Percentiles rank a stretch among this genome's conserved stretches.
Evolutionary conservation across 2,797 vertebrate species (phyloP).

Genomic region (Megalops cyprinoides): DNA sequence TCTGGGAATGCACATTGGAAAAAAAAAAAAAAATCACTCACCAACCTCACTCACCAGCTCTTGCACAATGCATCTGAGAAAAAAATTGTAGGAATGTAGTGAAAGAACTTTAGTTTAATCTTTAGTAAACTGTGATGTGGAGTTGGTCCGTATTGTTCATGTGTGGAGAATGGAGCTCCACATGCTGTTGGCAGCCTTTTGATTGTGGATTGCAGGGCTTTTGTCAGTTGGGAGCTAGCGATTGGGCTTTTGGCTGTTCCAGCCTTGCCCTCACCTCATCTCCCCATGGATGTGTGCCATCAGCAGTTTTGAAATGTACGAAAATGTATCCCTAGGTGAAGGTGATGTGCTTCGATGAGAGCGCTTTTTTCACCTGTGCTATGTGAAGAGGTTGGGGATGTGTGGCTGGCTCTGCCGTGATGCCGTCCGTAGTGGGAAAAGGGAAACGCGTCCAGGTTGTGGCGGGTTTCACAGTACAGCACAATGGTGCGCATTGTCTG

Average conservation of each 20-base stretch:
- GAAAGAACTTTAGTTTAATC: neutral
- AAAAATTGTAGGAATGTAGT: no score
- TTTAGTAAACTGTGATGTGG: neutral
- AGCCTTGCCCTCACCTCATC: neutral
- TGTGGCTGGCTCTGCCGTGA: neutral
- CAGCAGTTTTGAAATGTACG: neutral
- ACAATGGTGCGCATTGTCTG: slow-evolving; percentile 24
- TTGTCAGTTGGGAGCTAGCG: no score
- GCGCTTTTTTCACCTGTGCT: neutral
- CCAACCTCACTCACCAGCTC: no score
- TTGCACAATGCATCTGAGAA: no score
- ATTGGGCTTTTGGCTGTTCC: neutral
- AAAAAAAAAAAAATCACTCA: neutral
- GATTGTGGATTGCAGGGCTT: no score
- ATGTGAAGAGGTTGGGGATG: neutral
- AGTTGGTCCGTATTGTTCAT: neutral
- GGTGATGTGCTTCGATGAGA: neutral
- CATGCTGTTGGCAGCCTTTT: neutral
- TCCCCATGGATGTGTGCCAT: neutral
- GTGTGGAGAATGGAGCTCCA: neutral
- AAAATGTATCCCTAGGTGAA: neutral
- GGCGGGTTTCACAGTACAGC: slow-evolving; percentile 10
- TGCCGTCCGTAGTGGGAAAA: neutral
- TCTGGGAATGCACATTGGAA: neutral
- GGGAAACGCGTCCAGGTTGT: slow-evolving; percentile 1